Evolutionary conservation across 2,888 invertebrate species (phyloP).

Genomic region (Pheosia gnoma): DNA sequence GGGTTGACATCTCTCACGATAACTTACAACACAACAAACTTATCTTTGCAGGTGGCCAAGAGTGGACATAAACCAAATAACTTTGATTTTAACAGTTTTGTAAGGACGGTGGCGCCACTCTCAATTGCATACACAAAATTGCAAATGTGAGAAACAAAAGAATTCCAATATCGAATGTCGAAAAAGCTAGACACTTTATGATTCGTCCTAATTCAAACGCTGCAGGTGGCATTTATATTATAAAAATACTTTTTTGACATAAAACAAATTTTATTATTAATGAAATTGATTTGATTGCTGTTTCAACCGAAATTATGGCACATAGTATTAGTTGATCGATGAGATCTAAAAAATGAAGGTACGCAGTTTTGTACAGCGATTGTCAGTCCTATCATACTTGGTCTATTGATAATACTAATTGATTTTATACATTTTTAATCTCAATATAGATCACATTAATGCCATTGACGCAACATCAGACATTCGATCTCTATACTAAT

Average conservation of each 20-base stretch:
- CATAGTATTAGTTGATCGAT: too few relatives aligned
- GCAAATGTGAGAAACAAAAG: slow-evolving; percentile 50
- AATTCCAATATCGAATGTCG: slow-evolving; percentile 40
- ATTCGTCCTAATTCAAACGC: slow-evolving; percentile 47
- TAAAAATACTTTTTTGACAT: slow-evolving; percentile 49
- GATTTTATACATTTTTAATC: not conserved
- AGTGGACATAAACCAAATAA: not conserved
- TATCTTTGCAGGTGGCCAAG: not conserved
- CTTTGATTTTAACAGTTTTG: not conserved
- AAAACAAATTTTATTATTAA: not conserved
- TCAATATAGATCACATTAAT: not conserved
- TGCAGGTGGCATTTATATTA: slow-evolving; percentile 62
- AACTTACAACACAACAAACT: slow-evolving; percentile 27
- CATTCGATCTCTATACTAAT: slow-evolving; percentile 26
- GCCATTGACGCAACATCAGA: slow-evolving; percentile 2
- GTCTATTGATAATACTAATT: not conserved
- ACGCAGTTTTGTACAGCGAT: too few relatives aligned
- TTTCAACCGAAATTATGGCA: too few relatives aligned
- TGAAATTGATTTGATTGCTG: too few relatives aligned
- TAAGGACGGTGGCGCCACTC: not conserved
- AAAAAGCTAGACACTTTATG: slow-evolving; percentile 54
- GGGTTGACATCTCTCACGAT: slow-evolving; percentile 53
- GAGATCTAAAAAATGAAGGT: too few relatives aligned
- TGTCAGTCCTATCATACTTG: too few relatives aligned
- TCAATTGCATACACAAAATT: slow-evolving; percentile 9